These are phyloP conservation scores for Brachyalestes nurse DNA, from an alignment of 2,797 vertebrate genomes.

Conservation along the genomic window DNA sequence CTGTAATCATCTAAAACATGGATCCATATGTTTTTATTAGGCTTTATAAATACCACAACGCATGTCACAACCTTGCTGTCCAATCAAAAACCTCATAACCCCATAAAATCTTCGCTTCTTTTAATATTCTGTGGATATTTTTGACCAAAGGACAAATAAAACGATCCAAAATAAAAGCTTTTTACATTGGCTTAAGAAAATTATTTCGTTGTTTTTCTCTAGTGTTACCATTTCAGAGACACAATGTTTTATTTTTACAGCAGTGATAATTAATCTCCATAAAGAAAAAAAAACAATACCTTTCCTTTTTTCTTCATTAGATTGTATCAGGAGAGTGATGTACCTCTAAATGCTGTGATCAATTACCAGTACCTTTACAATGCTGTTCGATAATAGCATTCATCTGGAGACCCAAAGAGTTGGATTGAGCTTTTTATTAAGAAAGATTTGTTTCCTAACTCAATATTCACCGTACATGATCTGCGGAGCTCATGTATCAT, in stretches of 20 bases:
- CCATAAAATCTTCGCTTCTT: too few species aligned
- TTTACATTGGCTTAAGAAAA: neutral
- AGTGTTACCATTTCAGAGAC: neutral
- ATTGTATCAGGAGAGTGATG: slow-evolving; percentile 5
- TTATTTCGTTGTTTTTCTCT: neutral
- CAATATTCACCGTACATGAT: slow-evolving; percentile 50
- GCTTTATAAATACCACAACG: too few species aligned
- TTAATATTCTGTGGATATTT: too few species aligned
- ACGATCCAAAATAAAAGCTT: neutral
- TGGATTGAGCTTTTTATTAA: slow-evolving; percentile 47
- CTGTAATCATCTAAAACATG: neutral
- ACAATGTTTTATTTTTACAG: neutral
- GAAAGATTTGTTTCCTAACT: slow-evolving; percentile 53
- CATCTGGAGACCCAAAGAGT: slow-evolving; percentile 37
- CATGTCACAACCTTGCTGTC: neutral
- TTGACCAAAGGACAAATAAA: too few species aligned
- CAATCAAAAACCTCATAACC: too few species aligned
- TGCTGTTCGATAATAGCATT: slow-evolving; percentile 31
- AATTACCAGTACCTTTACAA: slow-evolving; percentile 12
- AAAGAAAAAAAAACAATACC: neutral
- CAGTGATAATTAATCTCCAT: neutral
- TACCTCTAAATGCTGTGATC: slow-evolving; percentile 8
- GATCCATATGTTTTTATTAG: neutral
- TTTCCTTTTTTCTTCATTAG: neutral
- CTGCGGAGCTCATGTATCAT: slow-evolving; percentile 55